Conservation (phyloP, 1,140 invertebrate species). For the Lethrus apterus region DNA sequence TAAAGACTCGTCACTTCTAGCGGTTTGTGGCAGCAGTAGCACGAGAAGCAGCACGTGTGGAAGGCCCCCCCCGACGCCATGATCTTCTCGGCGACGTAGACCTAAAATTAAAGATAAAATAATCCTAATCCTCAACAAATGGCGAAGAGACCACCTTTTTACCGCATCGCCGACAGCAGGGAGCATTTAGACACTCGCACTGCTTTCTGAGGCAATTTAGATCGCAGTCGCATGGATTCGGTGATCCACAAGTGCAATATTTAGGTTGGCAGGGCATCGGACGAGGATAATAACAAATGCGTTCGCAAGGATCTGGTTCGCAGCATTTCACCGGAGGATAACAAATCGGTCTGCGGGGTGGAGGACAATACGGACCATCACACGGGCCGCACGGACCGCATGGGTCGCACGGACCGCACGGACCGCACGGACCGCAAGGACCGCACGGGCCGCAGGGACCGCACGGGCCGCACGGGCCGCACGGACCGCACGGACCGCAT, state of each 20-base stretch:
- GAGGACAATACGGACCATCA: conserved; percentile 15
- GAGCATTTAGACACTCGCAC: neutral
- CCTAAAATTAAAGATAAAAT: conserved; percentile 18
- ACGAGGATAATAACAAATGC: conserved; percentile 17
- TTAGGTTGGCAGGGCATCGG: conserved; percentile 17
- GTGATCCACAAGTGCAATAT: conserved; percentile 26
- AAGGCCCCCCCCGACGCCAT: conserved; percentile 42
- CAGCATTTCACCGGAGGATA: conserved; percentile 21
- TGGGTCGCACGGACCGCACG: neutral
- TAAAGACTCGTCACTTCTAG: conserved; percentile 44
- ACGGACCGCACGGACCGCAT: conserved; percentile 17
- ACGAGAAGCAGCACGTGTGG: conserved; percentile 47
- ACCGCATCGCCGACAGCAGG: conserved; percentile 16
- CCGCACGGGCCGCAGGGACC: neutral
- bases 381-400: neutral
- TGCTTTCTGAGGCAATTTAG: conserved; percentile 8
- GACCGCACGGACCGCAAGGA: neutral
- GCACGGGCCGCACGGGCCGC: conserved; percentile 1
- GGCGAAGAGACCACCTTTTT: conserved; percentile 4
- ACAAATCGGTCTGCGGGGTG: conserved; percentile 17
- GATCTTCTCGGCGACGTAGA: conserved; percentile 36
- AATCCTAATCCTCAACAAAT: neutral
- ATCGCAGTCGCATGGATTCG: conserved; percentile 27
- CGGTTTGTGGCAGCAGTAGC: conserved; percentile 46
- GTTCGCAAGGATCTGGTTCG: conserved; percentile 12